Conservation (phyloP, 2,113 vertebrate species). For the Brienomyrus brachyistius region DNA sequence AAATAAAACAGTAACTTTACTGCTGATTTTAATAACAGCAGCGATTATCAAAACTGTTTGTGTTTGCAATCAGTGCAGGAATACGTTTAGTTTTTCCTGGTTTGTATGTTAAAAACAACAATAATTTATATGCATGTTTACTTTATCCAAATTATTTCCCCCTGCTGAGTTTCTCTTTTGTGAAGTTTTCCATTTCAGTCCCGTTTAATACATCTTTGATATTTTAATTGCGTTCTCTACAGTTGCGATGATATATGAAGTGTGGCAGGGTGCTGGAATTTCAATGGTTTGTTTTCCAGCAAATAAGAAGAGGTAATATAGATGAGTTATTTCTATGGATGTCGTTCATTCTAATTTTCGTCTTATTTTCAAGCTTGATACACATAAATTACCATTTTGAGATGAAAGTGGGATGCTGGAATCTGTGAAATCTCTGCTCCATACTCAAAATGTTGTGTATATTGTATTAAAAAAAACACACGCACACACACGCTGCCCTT, state of each 20-base stretch:
- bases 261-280: background rate
- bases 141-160: background rate
- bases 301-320: background rate
- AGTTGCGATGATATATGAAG: background rate
- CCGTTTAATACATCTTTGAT: background rate
- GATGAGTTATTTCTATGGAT: background rate
- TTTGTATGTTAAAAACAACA: background rate
- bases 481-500: constrained; percentile 6
- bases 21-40: background rate
- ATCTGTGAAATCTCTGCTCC: background rate
- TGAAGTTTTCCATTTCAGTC: background rate
- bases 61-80: background rate
- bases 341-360: constrained; percentile 19
- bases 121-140: constrained; percentile 2
- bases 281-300: background rate
- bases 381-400: constrained; percentile 25
- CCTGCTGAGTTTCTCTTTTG: background rate
- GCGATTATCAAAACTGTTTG: background rate
- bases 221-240: constrained; percentile 3
- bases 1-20: background rate
- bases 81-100: background rate
- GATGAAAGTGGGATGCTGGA: constrained; percentile 1
- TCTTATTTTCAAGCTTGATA: background rate
- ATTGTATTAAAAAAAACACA: background rate
- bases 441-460: background rate